Base-by-base conservation (phyloP, 1,140 invertebrate genomes). In the Pseudachorutes palmiensis region DNA sequence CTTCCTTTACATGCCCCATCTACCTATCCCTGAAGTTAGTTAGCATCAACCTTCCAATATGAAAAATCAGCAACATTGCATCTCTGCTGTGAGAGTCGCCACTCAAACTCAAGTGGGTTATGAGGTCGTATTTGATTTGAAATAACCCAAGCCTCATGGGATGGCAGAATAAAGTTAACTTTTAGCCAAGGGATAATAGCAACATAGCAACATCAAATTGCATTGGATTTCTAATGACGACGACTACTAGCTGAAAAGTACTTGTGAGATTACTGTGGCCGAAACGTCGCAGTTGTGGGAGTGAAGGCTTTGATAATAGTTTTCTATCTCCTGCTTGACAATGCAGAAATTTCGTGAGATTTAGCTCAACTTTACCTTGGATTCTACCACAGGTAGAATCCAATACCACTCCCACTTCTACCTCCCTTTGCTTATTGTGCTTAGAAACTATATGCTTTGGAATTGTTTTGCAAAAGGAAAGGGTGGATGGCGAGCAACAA, bases 21-120 rank as follows among this genome's bases (percentile, higher is more conserved):
- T n/a, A n/a, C n/a, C n/a, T n/a, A n/a, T n/a, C n/a, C n/a, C n/a
- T n/a, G n/a, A n/a, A n/a, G n/a, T n/a, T n/a, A n/a, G n/a, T n/a
- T n/a, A n/a, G n/a, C n/a, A n/a, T n/a, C n/a, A n/a, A n/a, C n/a
- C n/a, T n/a, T n/a, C n/a, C n/a, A n/a, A n/a, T n/a, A n/a, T n/a
- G n/a, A n/a, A n/a, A n/a, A n/a, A n/a, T n/a, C n/a, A n/a, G n/a
- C n/a, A n/a, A n/a, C n/a, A n/a, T n/a, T n/a, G n/a, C n/a, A n/a
- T n/a, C n/a, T n/a, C n/a, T n/a, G n/a, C n/a, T n/a, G n/a, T n/a
- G n/a, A n/a, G n/a, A n/a, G n/a, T n/a, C n/a, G n/a, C n/a, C n/a
- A n/a, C n/a, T n/a, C n/a, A n/a, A n/a, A n/a, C n/a, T 66, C 70
- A 71, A 71, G 67, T 71, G 64, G 70, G 70, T 71, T 71, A 65